phyloP scores from a whole-genome alignment of 2,797 vertebrate species.

The Onychomys leucogaster region DNA sequence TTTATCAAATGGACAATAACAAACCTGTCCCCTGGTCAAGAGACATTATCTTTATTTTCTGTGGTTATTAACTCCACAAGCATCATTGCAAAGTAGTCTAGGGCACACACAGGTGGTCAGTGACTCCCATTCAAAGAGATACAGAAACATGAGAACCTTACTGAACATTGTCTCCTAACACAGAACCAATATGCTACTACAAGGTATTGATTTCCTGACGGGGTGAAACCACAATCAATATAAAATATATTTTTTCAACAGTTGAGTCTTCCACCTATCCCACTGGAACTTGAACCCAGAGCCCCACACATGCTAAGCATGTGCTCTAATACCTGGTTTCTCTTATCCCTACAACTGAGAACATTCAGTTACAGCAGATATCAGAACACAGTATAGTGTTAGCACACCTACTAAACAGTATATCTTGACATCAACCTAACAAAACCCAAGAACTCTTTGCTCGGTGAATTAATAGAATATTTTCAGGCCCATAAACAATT shows the following conservation, averaged over 20 bases:
- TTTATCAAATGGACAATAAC: not conserved
- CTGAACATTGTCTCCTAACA: not conserved
- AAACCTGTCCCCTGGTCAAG: not conserved
- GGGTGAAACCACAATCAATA: not conserved
- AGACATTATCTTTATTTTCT: not conserved
- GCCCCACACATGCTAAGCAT: not conserved
- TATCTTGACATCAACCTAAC: not conserved
- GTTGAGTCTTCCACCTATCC: not conserved
- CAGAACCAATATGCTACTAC: not conserved
- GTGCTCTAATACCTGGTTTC: not conserved
- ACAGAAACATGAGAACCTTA: not conserved
- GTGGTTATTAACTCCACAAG: not conserved
- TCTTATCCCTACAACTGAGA: not conserved
- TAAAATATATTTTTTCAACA: not conserved
- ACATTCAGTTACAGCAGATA: not conserved
- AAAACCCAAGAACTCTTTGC: constrained; percentile 5
- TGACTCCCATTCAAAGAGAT: not conserved
- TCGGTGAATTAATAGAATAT: constrained; percentile 10
- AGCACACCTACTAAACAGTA: not conserved
- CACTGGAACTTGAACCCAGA: not conserved
- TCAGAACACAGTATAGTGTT: not conserved
- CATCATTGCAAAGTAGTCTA: not conserved
- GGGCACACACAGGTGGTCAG: not conserved
- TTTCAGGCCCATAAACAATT: not conserved
- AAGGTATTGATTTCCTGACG: not conserved